Base-by-base conservation (phyloP, 2,113 vertebrate species). In the Nothocercus julius region DNA sequence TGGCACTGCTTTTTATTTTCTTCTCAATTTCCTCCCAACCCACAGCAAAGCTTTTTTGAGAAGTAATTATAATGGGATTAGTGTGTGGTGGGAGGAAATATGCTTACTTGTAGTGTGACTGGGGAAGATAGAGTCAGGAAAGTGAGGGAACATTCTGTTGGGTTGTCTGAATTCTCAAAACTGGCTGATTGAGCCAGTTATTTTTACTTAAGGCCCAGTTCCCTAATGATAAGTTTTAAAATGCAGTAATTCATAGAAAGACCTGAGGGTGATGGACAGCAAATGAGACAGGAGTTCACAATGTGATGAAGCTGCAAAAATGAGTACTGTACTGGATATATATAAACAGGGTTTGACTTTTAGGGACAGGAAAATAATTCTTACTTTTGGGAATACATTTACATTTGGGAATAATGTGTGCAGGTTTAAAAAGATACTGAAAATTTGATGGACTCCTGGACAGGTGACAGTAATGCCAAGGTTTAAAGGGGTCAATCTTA, bases 161-260 rank as follows among this genome's bases (percentile, higher is more conserved):
- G 68, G 63, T 85, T 85, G 45, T 90, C 34, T 83, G 34, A 85
- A 80, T 82, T 92, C 70, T 92, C n/a, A 63, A 38, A 89, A 77
- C 85, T 85, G 42, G 36, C 63, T 90, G 78, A 70, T 36, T 28
- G 59, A 76, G 14, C 87, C 58, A 28, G 44, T 89, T 95, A 77
- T 92, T 97, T 95, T 96, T 91, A 87, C 92, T 89, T 78, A 72
- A 82, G 79, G 59, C 61, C 42, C 42, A 85, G 79, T 69, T 93
- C 40, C 53, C 40, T 89, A 82, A 87, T 90, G 51, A 7, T 27
- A 59, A 93, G 17, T 80, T 87, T 73, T 45, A 81, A 77, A 92
- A 51, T 73, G 40, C 83, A 79, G 66, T 78, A 86, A 89, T 56
- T 53, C 63, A 54, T 75, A 85, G 62, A 44, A 95, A 68, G 67